Conservation (phyloP, 2,113 vertebrate species). For the Ammodytes dubius region DNA sequence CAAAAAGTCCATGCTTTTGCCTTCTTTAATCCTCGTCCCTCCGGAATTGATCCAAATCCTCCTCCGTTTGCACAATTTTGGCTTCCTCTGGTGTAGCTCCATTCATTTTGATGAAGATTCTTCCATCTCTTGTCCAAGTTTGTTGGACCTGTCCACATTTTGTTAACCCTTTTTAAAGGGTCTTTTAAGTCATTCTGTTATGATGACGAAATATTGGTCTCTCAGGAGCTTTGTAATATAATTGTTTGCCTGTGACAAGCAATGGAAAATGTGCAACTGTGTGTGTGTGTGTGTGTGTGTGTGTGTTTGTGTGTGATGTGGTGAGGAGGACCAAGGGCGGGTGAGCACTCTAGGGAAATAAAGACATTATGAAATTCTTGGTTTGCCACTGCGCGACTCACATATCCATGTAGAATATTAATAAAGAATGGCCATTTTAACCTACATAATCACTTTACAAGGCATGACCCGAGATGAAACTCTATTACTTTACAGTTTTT, state of each 20-base stretch:
- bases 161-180: no score
- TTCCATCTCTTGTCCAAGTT: no score
- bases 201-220: slow-evolving; percentile 19
- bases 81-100: no score
- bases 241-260: slow-evolving; percentile 35
- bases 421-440: slow-evolving; percentile 30
- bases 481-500: slow-evolving; percentile 60
- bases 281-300: slow-evolving; percentile 9
- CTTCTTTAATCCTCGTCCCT: no score
- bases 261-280: slow-evolving; percentile 4
- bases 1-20: no score
- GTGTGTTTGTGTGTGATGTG: slow-evolving; percentile 16
- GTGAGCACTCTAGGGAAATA: slow-evolving; percentile 62
- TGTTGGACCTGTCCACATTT: no score
- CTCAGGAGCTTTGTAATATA: slow-evolving; percentile 30
- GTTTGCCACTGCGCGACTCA: slow-evolving; percentile 22
- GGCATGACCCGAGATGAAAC: slow-evolving; percentile 5
- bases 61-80: no score
- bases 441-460: slow-evolving; percentile 12
- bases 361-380: slow-evolving; percentile 56
- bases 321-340: not conserved
- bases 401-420: slow-evolving; percentile 46
- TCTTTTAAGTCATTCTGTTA: no score
- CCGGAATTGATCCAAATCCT: no score
- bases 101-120: no score